Conservation (phyloP, 1,140 invertebrate species). For the Zelostemma sp. region DNA sequence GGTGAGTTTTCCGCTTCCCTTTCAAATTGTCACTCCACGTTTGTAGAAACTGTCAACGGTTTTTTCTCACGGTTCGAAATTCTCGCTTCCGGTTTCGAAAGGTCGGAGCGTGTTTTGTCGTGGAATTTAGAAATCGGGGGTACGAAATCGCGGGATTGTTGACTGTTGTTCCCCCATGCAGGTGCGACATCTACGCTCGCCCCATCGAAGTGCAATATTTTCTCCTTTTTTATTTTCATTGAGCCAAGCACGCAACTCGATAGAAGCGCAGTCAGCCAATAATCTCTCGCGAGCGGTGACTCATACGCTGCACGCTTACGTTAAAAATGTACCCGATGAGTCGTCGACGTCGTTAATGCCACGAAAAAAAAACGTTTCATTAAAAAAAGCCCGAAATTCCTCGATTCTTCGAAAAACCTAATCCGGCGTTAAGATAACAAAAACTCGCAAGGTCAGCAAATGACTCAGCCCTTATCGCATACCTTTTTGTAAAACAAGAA, state of each 20-base stretch:
- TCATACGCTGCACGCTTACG: constrained; percentile 50
- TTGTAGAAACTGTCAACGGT: too few relatives aligned
- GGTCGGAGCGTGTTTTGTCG: not conserved
- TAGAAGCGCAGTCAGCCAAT: constrained; percentile 48
- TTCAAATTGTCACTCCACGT: not conserved
- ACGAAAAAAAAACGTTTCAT: constrained; percentile 18
- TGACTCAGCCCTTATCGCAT: too few relatives aligned
- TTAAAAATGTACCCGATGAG: constrained; percentile 52
- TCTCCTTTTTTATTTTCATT: constrained; percentile 35
- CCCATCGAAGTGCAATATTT: constrained; percentile 12
- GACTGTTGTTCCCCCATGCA: not conserved
- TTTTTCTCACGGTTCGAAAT: constrained; percentile 14
- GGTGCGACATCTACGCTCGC: constrained; percentile 13
- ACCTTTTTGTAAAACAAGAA: too few relatives aligned
- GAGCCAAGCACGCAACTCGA: constrained; percentile 42
- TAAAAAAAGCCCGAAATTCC: too few relatives aligned
- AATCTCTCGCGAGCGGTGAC: constrained; percentile 48
- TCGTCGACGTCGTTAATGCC: constrained; percentile 46
- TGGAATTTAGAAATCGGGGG: constrained; percentile 10
- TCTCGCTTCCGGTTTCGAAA: not conserved
- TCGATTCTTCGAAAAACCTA: too few relatives aligned
- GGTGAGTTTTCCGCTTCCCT: constrained; percentile 62
- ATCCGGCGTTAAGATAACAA: too few relatives aligned
- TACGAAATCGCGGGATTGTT: constrained; percentile 8
- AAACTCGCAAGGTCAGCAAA: too few relatives aligned